Conservation (phyloP, 2,113 vertebrate species). For the Brienomyrus brachyistius region DNA sequence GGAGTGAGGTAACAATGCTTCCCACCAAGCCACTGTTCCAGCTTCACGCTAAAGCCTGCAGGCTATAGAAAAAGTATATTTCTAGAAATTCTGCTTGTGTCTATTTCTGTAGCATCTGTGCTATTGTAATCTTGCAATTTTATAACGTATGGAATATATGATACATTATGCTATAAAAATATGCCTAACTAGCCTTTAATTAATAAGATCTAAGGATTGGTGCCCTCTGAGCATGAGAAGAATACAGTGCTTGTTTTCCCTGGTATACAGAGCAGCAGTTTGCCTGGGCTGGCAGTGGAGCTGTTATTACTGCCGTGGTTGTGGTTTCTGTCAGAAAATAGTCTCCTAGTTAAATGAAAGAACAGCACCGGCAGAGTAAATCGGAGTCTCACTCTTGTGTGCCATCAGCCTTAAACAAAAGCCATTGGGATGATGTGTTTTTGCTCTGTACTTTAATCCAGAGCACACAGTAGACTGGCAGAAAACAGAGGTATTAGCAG, state of each 20-base stretch:
- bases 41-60: background rate
- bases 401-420: background rate
- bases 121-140: background rate
- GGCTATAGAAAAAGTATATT: background rate
- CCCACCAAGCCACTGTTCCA: background rate
- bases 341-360: background rate
- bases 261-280: background rate
- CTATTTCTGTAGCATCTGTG: background rate
- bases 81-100: background rate
- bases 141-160: background rate
- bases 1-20: background rate
- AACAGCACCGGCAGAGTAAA: background rate
- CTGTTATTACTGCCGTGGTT: background rate
- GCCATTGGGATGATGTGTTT: background rate
- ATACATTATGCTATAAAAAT: background rate
- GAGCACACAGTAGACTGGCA: background rate
- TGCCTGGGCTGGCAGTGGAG: background rate
- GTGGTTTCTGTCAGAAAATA: background rate
- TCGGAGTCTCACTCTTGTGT: background rate
- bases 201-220: background rate
- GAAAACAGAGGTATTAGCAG: background rate
- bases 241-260: background rate
- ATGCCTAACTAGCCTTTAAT: background rate
- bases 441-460: background rate
- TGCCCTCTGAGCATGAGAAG: background rate